Percentiles rank a stretch among this genome's conserved stretches.
These are phyloP conservation scores for Cosmorhoe ocellata DNA, from an alignment of 2,888 invertebrate species.

Conservation along the genomic window DNA sequence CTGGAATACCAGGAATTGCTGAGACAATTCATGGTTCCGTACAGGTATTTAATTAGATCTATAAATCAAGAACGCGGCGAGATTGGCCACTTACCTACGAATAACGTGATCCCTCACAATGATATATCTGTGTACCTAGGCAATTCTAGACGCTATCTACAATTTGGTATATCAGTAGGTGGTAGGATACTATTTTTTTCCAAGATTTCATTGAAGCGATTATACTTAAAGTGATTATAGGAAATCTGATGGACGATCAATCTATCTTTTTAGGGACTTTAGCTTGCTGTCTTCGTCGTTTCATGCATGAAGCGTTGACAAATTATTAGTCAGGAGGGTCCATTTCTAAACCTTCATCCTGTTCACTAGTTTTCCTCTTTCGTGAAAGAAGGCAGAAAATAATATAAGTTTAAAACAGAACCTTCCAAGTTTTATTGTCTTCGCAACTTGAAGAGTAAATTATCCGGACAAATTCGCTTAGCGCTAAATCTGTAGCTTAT, in stretches of 20 bases:
- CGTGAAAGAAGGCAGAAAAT: conserved; percentile 1
- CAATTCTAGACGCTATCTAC: conserved; percentile 6
- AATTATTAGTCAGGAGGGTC: neutral
- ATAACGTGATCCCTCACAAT: conserved; percentile 41
- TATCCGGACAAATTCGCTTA: conserved; percentile 78
- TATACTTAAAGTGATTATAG: too few relatives aligned
- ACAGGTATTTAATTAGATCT: conserved; percentile 70
- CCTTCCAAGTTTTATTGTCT: conserved; percentile 76
- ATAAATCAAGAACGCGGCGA: conserved; percentile 63
- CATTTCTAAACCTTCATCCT: neutral
- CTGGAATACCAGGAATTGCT: conserved; percentile 50
- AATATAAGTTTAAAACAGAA: conserved; percentile 25
- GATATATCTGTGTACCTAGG: conserved; percentile 30
- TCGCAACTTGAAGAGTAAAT: conserved; percentile 77
- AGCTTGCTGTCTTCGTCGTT: too few relatives aligned
- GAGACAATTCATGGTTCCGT: conserved; percentile 65
- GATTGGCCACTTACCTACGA: conserved; percentile 52
- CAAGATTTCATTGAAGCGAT: too few relatives aligned
- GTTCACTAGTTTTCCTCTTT: too few relatives aligned
- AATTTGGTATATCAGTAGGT: too few relatives aligned
- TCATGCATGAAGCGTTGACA: too few relatives aligned
- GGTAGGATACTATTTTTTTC: too few relatives aligned
- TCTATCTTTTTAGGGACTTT: too few relatives aligned
- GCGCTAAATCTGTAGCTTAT: conserved; percentile 77
- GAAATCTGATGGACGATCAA: too few relatives aligned